Conservation (phyloP, 2,888 invertebrate genomes). For the Busseola fusca region DNA sequence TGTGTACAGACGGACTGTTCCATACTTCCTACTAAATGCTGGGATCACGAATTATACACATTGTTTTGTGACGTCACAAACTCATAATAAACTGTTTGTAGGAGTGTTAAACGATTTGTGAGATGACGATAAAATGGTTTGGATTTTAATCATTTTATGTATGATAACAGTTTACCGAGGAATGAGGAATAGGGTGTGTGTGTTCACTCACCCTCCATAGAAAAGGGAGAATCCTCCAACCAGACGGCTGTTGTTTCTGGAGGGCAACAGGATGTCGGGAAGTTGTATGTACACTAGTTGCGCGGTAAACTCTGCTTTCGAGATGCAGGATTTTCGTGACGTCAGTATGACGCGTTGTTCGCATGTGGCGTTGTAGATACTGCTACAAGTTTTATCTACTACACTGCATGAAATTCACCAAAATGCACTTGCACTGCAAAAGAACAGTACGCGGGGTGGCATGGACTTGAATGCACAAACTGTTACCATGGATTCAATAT, state of each 20-base stretch:
- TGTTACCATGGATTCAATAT: neutral
- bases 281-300: no score
- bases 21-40: conserved; percentile 45
- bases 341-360: no score
- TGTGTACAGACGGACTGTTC: conserved; percentile 42
- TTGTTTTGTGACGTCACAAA: conserved; percentile 13
- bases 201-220: no score
- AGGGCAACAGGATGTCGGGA: no score
- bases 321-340: no score
- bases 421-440: neutral
- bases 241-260: no score
- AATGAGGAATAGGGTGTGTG: no score
- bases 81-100: conserved; percentile 12
- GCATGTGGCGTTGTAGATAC: no score
- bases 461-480: neutral
- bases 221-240: no score
- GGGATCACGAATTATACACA: conserved; percentile 37
- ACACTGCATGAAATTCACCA: neutral
- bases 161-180: no score
- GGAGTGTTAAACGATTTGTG: conserved; percentile 3
- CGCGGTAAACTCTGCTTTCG: no score
- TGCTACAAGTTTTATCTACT: neutral
- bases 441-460: neutral
- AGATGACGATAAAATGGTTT: neutral
- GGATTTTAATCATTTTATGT: conserved; percentile 5